Evolutionary conservation across 2,888 invertebrate genomes (phyloP).

Genomic region (Orgyia antiqua): DNA sequence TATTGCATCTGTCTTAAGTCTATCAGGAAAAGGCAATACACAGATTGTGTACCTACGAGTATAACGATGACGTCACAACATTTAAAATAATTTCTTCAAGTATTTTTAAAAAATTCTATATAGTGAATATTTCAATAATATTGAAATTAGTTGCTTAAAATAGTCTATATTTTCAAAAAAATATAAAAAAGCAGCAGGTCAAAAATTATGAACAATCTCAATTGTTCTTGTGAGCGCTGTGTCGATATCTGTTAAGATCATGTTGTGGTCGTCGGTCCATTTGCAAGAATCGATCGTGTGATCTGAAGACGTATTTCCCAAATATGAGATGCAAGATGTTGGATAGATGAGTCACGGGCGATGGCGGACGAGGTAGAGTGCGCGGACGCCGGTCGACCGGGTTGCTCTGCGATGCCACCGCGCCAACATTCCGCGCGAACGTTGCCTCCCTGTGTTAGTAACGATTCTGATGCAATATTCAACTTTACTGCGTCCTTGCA

Average conservation of each 20-base stretch:
- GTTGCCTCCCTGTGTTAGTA: conserved; percentile 66
- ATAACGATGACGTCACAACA: too few species aligned
- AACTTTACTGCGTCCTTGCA: conserved; percentile 78
- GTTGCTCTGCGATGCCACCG: conserved; percentile 12
- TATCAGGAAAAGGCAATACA: too few species aligned
- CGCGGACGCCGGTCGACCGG: conserved; percentile 27
- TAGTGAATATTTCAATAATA: too few species aligned
- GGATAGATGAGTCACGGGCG: conserved; percentile 51
- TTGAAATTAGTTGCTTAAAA: too few species aligned
- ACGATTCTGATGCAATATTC: conserved; percentile 75
- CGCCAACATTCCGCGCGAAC: conserved; percentile 68
- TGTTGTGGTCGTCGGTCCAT: conserved; percentile 29
- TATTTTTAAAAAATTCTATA: too few species aligned
- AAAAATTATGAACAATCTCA: too few species aligned
- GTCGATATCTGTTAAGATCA: conserved; percentile 34
- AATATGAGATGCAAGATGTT: conserved; percentile 40
- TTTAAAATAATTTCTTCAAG: too few species aligned
- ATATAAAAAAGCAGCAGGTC: too few species aligned
- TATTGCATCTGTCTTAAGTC: too few species aligned
- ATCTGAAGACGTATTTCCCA: conserved; percentile 63
- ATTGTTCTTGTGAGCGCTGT: too few species aligned
- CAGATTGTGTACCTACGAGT: too few species aligned
- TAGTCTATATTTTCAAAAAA: too few species aligned
- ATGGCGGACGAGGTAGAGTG: conserved; percentile 24
- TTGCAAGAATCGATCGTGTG: conserved; percentile 38